A percentile compares a stretch with the other conserved stretches of the same genome.
Evolutionary conservation across 2,113 vertebrate species (phyloP).

Genomic region (Cheirogaleus medius): DNA sequence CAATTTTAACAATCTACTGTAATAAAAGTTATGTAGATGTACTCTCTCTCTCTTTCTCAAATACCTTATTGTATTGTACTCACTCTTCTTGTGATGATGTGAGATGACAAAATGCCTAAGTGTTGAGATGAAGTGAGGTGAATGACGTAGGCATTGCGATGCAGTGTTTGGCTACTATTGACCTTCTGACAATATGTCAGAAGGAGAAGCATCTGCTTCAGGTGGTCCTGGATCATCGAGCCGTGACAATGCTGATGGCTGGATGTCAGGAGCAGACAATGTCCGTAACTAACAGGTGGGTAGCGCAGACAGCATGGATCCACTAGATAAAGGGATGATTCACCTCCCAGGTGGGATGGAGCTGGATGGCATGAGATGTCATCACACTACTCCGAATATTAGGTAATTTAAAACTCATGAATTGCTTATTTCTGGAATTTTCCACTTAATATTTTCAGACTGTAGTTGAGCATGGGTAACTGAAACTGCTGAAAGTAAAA

Average conservation of each 20-base stretch:
- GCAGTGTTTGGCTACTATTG: neutral
- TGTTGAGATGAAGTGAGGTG: neutral
- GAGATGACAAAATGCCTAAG: neutral
- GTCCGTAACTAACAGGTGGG: neutral
- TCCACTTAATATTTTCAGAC: neutral
- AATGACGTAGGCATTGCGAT: neutral
- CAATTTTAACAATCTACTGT: neutral
- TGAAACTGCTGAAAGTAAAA: neutral
- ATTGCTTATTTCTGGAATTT: neutral
- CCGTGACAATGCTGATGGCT: neutral
- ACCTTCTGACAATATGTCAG: neutral
- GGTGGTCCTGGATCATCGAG: neutral
- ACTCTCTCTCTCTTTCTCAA: neutral
- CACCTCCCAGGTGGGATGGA: neutral
- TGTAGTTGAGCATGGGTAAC: neutral
- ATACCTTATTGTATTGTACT: neutral
- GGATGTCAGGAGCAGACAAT: neutral
- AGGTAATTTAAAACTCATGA: neutral
- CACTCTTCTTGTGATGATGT: neutral
- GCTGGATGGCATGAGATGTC: neutral
- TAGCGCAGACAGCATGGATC: neutral
- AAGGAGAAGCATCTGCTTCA: neutral
- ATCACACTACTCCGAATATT: neutral
- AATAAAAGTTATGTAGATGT: neutral
- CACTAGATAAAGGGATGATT: neutral